A percentile compares a stretch with the other conserved stretches of the same genome.
Conservation (phyloP, 2,888 invertebrate species). For the Iselma pallidipennis region DNA sequence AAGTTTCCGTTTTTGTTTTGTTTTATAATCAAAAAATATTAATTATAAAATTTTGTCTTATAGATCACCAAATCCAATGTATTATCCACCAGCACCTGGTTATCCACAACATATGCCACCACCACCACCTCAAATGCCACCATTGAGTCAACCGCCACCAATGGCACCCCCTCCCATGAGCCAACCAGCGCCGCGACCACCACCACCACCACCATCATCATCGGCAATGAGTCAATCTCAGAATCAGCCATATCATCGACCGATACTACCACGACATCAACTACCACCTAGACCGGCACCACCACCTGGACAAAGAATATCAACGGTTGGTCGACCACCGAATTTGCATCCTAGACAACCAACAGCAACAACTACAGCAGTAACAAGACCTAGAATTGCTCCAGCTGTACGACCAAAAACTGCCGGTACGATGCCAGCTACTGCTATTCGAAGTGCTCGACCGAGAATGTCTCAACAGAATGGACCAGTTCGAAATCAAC, state of each 20-base stretch:
- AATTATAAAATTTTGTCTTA: slow-evolving; percentile 22
- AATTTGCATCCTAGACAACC: slow-evolving; percentile 34
- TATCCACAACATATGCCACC: slow-evolving; percentile 56
- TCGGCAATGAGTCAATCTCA: slow-evolving; percentile 37
- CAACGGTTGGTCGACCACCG: slow-evolving; percentile 30
- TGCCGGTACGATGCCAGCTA: slow-evolving; percentile 27
- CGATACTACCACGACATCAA: slow-evolving; percentile 32
- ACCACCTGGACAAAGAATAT: slow-evolving; percentile 47
- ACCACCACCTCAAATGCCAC: slow-evolving; percentile 33
- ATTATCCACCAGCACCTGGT: slow-evolving; percentile 50
- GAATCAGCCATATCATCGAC: slow-evolving; percentile 40
- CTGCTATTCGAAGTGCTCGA: slow-evolving; percentile 31
- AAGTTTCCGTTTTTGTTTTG: slow-evolving; percentile 34
- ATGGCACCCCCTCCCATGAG: slow-evolving; percentile 40
- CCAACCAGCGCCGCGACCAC: slow-evolving; percentile 51
- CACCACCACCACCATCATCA: slow-evolving; percentile 50
- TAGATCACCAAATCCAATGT: slow-evolving; percentile 49
- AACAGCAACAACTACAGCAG: slow-evolving; percentile 31
- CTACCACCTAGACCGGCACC: slow-evolving; percentile 40
- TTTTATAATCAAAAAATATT: background rate
- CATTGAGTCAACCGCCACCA: slow-evolving; percentile 23
- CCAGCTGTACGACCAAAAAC: slow-evolving; percentile 42
- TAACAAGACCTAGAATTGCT: slow-evolving; percentile 26
- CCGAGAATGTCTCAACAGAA: slow-evolving; percentile 37
- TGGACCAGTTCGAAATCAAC: background rate